Evolutionary conservation across 2,113 vertebrate species (phyloP), one percentile per base, ranked within the genome.

Genomic region (Cyrtonyx montezumae): DNA sequence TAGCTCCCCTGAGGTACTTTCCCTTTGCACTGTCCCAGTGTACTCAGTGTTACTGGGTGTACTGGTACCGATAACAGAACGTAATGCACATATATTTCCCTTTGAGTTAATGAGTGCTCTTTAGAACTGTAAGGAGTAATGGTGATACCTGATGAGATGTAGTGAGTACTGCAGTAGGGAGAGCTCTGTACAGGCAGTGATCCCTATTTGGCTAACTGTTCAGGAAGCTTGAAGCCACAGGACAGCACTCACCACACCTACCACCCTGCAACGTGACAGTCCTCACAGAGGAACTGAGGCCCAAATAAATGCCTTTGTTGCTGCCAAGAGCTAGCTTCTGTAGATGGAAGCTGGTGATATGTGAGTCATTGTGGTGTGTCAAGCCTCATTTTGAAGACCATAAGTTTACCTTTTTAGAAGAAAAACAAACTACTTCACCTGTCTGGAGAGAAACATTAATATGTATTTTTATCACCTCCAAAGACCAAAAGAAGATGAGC

Each of bases 401-500:
- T 97, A 96, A 94, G 69, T 97, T 96, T 88, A 95, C 92, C 92
- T 96, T 96, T 96, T 95, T 51, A 96, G 95, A 95, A 96, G 91
- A 84, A 97, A 97, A 97, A 96, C 91, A 97, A 97, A 96, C 91
- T 88, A 86, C 92, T 95, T 94, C 71, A 92, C 46, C 32, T 49
- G 85, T 85, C 80, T 82, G 36, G 71, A 79, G 73, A 96, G 87
- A 91, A 76, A 86, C 91, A 97, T 98, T 97, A 97, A 97, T 98
- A 97, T 95, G 46, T 90, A 48, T 95, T 98, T 97, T 97, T 97
- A 97, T 97, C 95, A 96, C 86, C 80, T 95, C 90, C 51, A 91
- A 97, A 97, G 97, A 97, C 93, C 95, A 93, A 81, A 74, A 62
- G 94, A 97, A 97, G 96, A 97, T 96, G 88, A 97, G 90, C 75